phyloP scores from a whole-genome alignment of 2,113 vertebrate species.

The Fregetta grallaria region DNA sequence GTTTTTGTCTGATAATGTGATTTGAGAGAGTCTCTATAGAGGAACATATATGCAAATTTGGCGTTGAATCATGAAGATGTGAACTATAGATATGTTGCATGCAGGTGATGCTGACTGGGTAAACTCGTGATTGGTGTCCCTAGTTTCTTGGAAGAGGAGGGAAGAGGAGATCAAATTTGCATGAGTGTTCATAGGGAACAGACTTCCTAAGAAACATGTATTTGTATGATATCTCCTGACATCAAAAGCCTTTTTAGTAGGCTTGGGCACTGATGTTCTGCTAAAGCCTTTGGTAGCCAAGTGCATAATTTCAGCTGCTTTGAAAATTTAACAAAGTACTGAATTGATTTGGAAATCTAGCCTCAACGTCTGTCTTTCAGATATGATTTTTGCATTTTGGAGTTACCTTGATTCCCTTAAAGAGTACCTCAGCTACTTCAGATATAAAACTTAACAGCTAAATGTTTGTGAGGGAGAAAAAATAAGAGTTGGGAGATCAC shows the following conservation, averaged over 20 bases:
- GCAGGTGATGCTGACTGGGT: neutral
- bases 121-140: neutral
- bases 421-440: neutral
- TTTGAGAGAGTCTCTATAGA: neutral
- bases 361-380: neutral
- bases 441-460: neutral
- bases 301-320: neutral
- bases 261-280: neutral
- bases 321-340: neutral
- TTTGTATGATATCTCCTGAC: neutral
- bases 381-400: neutral
- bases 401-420: neutral
- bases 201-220: neutral
- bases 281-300: neutral
- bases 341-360: neutral
- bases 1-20: neutral
- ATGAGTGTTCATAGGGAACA: fast-evolving
- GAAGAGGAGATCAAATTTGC: neutral
- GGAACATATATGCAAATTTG: neutral
- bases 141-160: neutral
- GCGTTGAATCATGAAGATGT: neutral
- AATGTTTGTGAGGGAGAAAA: neutral
- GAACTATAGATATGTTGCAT: neutral
- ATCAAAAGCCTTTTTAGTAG: neutral
- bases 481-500: neutral